Percentiles rank a stretch among this genome's conserved stretches.
Conservation (phyloP, 2,113 vertebrate genomes). For the Brachyhypopomus gauderio region DNA sequence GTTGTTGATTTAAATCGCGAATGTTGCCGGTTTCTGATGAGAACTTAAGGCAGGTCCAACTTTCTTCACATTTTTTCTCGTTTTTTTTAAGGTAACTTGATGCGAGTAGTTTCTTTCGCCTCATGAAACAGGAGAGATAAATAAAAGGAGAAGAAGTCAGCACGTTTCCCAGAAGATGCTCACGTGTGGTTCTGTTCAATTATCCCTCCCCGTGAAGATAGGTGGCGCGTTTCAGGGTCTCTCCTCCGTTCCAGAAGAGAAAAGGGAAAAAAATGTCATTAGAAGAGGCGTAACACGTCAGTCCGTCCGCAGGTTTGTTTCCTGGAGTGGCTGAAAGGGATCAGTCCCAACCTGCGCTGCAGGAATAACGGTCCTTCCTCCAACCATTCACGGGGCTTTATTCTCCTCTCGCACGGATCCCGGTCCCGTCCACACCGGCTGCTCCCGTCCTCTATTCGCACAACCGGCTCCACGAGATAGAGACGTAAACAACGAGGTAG, state of each 20-base stretch:
- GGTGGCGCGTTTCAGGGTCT: conserved; percentile 99
- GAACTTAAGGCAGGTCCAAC: neutral
- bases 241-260: conserved; percentile 84
- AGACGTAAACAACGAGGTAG: conserved; percentile 80
- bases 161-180: conserved; percentile 97
- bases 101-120: neutral
- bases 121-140: conserved; percentile 21
- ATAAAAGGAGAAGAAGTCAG: conserved; percentile 67
- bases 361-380: conserved; percentile 98
- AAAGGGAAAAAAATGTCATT: conserved; percentile 99
- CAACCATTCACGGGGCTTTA: conserved; percentile 90
- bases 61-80: neutral
- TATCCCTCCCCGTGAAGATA: conserved; percentile 99
- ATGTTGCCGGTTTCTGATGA: neutral
- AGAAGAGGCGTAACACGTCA: conserved; percentile 99
- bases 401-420: conserved; percentile 73
- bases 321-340: conserved; percentile 99
- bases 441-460: conserved; percentile 76
- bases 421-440: conserved; percentile 69
- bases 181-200: conserved; percentile 96
- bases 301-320: conserved; percentile 99
- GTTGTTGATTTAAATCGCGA: neutral
- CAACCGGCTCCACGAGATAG: conserved; percentile 83
- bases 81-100: neutral
- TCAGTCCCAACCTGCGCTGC: conserved; percentile 98